Evolutionary conservation across 2,797 vertebrate species (phyloP), one percentile per base, ranked within the genome.

Genomic region (Myotis findleyi): DNA sequence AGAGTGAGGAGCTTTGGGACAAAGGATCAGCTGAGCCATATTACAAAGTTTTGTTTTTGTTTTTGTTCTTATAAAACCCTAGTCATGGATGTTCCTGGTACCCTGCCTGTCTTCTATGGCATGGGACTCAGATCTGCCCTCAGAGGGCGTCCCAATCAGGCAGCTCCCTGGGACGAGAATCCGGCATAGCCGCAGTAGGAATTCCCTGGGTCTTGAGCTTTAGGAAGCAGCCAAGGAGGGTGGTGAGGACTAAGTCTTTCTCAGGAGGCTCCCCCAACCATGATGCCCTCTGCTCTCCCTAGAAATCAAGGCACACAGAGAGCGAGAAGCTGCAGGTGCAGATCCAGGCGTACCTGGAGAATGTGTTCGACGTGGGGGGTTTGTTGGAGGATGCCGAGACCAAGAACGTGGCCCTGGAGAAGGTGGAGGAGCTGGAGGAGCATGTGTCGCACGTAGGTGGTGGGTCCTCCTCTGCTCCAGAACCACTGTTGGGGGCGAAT

Each of bases 321-420:
- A 99, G 99, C 0, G 99, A 99, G 98, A 99, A 99, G 98, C 98
- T 99, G 95, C 99, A 99, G 27, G 99, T 99, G 97, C 99, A 99
- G 98, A 99, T 99, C 97, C 99, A 99, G 98, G 99, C 99, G 0
- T 99, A 99, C 98, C 98, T 99, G 98, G 99, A 99, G 96, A 99
- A 99, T 0, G 99, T 99, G 71, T 99, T 99, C 9, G 99, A 99
- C 0, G 99, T 99, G 47, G 99, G 99, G 47, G 99, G 99, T 68
- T 98, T 99, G 95, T 98, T 99, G 98, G 99, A 99, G 97, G 99
- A 99, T 0, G 99, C 99, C 0, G 99, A 99, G 98, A 99, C 99
- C 18, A 99, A 99, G 98, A 99, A 99, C 1, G 99, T 99, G 83
- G 99, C 99, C 7, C 98, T 99, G 98, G 99, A 99, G 98, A 99